phyloP scores from a whole-genome alignment of 2,113 vertebrate genomes.

The Melanotaenia duboulayi region DNA sequence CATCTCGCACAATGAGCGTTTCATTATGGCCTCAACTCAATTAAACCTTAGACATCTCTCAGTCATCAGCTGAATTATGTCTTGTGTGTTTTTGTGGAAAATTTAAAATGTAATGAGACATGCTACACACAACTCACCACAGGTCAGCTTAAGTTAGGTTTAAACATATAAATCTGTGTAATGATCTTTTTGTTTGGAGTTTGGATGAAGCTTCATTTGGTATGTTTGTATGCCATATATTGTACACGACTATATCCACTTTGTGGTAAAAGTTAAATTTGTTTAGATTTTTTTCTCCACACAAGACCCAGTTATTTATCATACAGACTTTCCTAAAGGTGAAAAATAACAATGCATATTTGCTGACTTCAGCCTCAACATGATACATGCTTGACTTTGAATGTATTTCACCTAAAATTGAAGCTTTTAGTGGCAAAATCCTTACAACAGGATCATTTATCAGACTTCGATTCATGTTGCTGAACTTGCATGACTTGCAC shows the following conservation, averaged over 20 bases:
- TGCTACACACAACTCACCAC: neutral
- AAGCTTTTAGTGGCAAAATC: neutral
- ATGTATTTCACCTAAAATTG: neutral
- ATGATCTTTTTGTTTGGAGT: neutral
- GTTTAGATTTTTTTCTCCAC: neutral
- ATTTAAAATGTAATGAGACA: neutral
- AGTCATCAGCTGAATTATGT: slow-evolving; percentile 25
- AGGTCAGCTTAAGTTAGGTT: neutral
- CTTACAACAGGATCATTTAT: neutral
- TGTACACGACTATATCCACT: neutral
- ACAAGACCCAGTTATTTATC: neutral
- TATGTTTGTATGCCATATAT: neutral
- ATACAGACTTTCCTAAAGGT: neutral
- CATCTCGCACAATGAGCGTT: neutral
- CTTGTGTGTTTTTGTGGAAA: slow-evolving; percentile 1
- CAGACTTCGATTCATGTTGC: neutral
- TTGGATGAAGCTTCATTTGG: neutral
- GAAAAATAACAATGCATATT: neutral
- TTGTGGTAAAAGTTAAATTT: neutral
- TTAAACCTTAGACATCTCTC: slow-evolving; percentile 18
- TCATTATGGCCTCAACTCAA: slow-evolving; percentile 26
- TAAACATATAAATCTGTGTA: neutral
- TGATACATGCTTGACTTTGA: neutral
- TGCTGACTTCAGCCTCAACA: neutral
- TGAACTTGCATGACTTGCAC: neutral